Evolutionary conservation across 2,888 invertebrate species (phyloP), one percentile per base, ranked within the genome.

Genomic region (Thysanoteuthis rhombus): DNA sequence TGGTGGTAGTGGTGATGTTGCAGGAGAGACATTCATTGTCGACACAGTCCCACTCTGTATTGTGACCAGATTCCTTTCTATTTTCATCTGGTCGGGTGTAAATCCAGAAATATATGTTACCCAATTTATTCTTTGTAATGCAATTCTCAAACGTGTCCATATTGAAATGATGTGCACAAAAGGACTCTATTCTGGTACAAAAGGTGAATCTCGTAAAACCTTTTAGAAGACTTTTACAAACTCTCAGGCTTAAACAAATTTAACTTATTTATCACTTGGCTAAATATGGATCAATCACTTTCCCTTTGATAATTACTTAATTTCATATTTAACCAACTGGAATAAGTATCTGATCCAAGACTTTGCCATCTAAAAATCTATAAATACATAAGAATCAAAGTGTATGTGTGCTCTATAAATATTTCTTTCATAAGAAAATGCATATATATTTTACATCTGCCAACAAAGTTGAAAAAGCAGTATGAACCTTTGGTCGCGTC

Each of bases 11-110:
- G n/a, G n/a, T 3, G 32, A 32, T 75, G 75, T 75, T 75, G n/a
- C 8, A 25, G 47, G 58, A n/a, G 75, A 75, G n/a, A n/a, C 32
- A 28, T 22, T 52, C 52, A 22, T 25, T 0, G 25, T n/a, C n/a
- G n/a, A n/a, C n/a, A 22, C 52, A 22, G 25, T 28, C 52, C 52
- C 52, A 22, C 52, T 52, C 52, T 28, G 75, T n/a, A 75, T 75
- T 75, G n/a, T 75, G 75, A 75, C 75, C n/a, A 75, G 75, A 75
- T n/a, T 75, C n/a, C 75, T 75, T 75, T 75, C n/a, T 75, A 75
- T 75, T 75, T 75, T n/a, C 75, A 75, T 75, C n/a, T 75, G 32
- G 75, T n/a, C n/a, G 75, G 75, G n/a, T 75, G 32, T n/a, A 75
- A 32, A n/a, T 75, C 75, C 75, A 75, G 75, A 75, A 75, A 75